phyloP scores from a whole-genome alignment of 2,888 invertebrate species.

The Gisinianus flammeolus region DNA sequence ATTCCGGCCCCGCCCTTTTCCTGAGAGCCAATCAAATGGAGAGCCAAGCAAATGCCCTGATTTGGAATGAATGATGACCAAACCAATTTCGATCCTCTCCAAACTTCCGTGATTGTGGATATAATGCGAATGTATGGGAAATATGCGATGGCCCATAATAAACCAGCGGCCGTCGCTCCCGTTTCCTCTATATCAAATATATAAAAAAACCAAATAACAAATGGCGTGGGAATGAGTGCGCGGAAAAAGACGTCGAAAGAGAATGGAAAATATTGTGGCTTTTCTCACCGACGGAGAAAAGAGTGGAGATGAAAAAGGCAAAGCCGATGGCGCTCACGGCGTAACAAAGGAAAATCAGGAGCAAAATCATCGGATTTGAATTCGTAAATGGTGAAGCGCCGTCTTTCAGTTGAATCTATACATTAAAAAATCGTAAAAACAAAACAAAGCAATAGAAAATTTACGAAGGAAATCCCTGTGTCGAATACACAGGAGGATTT shows the following conservation, averaged over 20 bases:
- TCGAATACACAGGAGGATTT: no score
- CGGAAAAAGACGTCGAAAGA: background rate
- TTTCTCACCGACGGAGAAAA: conserved; percentile 72
- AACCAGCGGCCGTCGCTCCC: background rate
- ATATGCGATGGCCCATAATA: background rate
- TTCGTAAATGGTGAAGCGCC: conserved; percentile 71
- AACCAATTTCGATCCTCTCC: background rate
- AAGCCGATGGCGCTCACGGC: conserved; percentile 74
- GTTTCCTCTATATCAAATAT: background rate
- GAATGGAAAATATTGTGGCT: no score
- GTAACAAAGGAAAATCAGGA: conserved; percentile 74
- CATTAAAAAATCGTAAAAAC: no score
- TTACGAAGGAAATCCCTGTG: no score
- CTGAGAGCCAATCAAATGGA: background rate
- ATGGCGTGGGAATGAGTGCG: no score
- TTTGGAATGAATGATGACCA: background rate
- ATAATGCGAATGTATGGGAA: background rate
- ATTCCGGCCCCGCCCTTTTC: conserved; percentile 35
- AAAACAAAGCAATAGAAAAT: no score
- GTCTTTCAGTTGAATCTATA: background rate
- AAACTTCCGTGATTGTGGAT: background rate
- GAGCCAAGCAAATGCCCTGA: background rate
- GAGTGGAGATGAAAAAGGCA: conserved; percentile 78
- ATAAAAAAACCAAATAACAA: background rate
- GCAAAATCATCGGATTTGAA: conserved; percentile 71